Conservation (phyloP, 2,113 vertebrate genomes). For the Uropsilus gracilis region DNA sequence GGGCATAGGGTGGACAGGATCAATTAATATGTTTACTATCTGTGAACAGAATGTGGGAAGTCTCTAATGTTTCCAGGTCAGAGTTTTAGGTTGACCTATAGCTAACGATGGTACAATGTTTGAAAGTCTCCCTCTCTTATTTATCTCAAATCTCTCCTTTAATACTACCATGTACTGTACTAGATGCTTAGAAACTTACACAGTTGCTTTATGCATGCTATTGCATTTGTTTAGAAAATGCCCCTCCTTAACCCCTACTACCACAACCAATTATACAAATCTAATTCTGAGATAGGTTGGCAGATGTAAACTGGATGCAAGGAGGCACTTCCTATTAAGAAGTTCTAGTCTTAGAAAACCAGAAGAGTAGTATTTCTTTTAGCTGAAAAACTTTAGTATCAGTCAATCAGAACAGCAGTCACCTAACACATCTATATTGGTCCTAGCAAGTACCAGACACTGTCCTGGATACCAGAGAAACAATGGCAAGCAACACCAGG, state of each 20-base stretch:
- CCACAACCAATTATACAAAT: neutral
- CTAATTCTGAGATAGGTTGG: neutral
- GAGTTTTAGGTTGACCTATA: neutral
- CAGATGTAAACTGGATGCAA: neutral
- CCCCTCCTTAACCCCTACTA: fast-evolving
- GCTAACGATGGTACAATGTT: neutral
- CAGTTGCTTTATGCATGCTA: neutral
- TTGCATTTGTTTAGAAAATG: neutral
- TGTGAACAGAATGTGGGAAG: neutral
- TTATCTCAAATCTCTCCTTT: neutral
- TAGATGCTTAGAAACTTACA: neutral
- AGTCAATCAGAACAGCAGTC: neutral
- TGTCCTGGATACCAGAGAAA: neutral
- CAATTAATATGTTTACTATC: neutral
- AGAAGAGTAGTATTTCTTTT: neutral
- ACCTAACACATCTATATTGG: neutral
- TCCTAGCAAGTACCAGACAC: neutral
- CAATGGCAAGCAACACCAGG: neutral
- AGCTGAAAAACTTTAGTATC: neutral
- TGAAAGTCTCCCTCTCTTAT: neutral
- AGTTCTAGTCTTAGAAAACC: conserved; percentile 11
- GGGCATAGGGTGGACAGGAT: neutral
- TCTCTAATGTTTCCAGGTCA: neutral
- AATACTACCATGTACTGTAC: neutral
- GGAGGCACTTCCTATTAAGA: neutral